Conservation (phyloP, 2,797 vertebrate species). For the Forpus xanthops region DNA sequence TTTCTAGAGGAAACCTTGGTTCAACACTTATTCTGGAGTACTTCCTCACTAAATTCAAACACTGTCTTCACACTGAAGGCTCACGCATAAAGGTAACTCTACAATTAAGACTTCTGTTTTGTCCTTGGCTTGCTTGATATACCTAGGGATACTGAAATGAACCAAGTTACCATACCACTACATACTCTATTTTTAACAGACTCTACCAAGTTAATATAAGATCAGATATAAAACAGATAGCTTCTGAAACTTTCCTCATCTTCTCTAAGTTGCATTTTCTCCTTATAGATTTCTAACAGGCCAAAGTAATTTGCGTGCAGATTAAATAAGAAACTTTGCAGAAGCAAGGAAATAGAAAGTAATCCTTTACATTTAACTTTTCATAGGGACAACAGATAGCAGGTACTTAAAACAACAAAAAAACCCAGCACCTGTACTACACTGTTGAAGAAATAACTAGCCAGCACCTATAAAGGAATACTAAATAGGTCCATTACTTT, state of each 20-base stretch:
- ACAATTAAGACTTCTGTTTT: neutral
- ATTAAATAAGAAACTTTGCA: neutral
- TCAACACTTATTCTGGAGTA: neutral
- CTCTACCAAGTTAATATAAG: neutral
- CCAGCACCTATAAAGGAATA: accelerated
- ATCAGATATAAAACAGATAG: neutral
- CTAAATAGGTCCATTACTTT: neutral
- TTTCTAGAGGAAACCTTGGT: neutral
- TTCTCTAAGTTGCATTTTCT: neutral
- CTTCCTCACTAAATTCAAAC: neutral
- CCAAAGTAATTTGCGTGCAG: neutral
- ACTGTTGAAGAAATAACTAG: neutral
- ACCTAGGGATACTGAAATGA: neutral
- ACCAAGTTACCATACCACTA: neutral
- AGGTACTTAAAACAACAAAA: neutral
- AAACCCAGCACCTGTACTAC: neutral
- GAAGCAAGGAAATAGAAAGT: neutral
- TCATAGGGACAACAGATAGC: neutral
- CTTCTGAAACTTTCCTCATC: neutral
- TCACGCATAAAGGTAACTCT: neutral
- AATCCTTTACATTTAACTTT: neutral
- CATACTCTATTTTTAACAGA: neutral
- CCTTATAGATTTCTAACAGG: neutral
- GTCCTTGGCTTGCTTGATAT: neutral
- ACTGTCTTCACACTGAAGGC: neutral